phyloP scores from a whole-genome alignment of 2,113 vertebrate species.

The Ophiodon elongatus region DNA sequence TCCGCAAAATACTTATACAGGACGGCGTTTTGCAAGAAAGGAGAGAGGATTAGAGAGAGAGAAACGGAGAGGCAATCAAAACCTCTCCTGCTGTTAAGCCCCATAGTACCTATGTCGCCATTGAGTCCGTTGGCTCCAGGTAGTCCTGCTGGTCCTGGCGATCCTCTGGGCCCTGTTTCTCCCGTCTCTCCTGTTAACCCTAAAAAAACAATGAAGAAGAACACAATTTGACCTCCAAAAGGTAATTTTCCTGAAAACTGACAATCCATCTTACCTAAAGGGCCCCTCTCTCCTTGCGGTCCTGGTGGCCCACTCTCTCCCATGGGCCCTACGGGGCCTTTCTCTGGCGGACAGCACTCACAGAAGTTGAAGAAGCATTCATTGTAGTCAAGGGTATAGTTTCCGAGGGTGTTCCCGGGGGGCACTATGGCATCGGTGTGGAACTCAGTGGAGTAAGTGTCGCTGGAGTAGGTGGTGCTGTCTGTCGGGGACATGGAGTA shows the following conservation, averaged over 20 bases:
- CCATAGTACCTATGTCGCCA: conserved; percentile 88
- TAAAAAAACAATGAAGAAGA: conserved; percentile 51
- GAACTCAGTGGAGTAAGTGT: conserved; percentile 73
- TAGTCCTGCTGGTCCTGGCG: conserved; percentile 84
- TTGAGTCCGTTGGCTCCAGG: conserved; percentile 85
- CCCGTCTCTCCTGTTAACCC: conserved; percentile 88
- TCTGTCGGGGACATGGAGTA: conserved; percentile 67
- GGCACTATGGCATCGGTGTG: conserved; percentile 77
- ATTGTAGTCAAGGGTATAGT: conserved; percentile 87
- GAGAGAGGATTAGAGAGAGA: conserved; percentile 17
- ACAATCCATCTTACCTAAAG: conserved; percentile 80
- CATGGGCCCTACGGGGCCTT: conserved; percentile 82
- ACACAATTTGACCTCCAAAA: background rate
- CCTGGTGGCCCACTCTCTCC: conserved; percentile 86
- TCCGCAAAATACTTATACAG: conserved; percentile 33
- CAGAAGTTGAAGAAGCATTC: conserved; percentile 95
- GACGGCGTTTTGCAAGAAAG: conserved; percentile 19
- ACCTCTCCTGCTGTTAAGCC: conserved; percentile 31
- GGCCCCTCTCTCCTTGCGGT: conserved; percentile 82
- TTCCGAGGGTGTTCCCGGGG: conserved; percentile 80
- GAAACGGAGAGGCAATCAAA: conserved; percentile 29
- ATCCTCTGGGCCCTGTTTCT: conserved; percentile 81
- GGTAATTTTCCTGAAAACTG: background rate
- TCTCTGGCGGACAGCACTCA: conserved; percentile 88
- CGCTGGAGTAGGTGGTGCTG: conserved; percentile 70